Evolutionary conservation across 1,140 invertebrate species (phyloP), one percentile per base, ranked within the genome.

Genomic region (Melitaea cinxia): DNA sequence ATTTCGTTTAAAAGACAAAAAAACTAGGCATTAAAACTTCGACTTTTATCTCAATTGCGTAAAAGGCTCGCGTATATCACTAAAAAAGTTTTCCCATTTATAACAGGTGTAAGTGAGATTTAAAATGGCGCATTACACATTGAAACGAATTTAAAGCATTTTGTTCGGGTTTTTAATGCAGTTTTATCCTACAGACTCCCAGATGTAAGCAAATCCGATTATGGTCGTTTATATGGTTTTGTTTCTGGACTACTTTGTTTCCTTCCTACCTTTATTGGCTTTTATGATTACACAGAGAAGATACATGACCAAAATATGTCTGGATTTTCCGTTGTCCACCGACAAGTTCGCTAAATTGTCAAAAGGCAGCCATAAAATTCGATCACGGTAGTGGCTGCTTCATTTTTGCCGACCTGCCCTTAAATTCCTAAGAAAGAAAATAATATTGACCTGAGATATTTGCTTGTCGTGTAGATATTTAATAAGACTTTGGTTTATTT

Each of bases 31-130:
- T 21, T 24, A 39, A 55, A 37, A 55, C 35, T 55, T 37, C 53
- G 35, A 55, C 7, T 55, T 55, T 39, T 55, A 55, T 55, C 53
- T 55, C 21, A 35, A 55, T 55, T 14, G n/a, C 23, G 33, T 47
- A 21, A 47, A 37, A 55, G 33, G 33, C 35, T 28, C 23, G 33
- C 14, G n/a, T 52, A 52, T 14, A 52, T 52, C 49, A 33, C 47
- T 14, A 21, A 60, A 39, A 55, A 63, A 63, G 12, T 55, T 54
- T 62, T 55, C 35, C 52, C 52, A 55, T 55, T 54, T 55, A 63
- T 63, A 55, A 55, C 60, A 63, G 60, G 17, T 60, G 33, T 52
- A 60, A 60, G 57, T 55, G 60, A 28, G 52, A 63, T 63, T 63
- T 47, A 63, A 63, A 63, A 42, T 63, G 60, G 50, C 28, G 49